Evolutionary conservation across 2,113 vertebrate genomes (phyloP).

Genomic region (Erpornis zantholeuca): DNA sequence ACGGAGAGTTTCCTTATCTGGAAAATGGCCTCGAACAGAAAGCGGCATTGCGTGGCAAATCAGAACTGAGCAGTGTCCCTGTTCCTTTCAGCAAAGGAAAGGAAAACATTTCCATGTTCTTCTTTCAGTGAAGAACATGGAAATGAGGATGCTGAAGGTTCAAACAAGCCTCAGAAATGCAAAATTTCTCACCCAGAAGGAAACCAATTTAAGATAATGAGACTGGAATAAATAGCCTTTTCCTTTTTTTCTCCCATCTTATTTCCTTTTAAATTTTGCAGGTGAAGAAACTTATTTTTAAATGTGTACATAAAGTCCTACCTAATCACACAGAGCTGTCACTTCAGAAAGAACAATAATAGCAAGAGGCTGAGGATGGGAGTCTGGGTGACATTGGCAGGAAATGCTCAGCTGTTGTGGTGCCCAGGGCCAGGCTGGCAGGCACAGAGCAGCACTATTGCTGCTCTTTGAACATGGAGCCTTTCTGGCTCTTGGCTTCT

Average conservation of each 20-base stretch:
- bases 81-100: neutral
- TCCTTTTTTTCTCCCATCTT: neutral
- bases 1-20: neutral
- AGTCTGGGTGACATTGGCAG: neutral
- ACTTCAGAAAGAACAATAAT: neutral
- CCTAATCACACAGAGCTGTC: neutral
- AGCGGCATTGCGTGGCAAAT: neutral
- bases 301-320: neutral
- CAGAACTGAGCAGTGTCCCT: neutral
- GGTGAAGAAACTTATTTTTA: neutral
- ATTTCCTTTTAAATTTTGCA: neutral
- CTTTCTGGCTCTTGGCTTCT: neutral
- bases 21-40: neutral
- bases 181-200: neutral
- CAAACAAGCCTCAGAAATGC: neutral
- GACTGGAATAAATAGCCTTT: neutral
- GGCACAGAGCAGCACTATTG: neutral
- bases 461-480: neutral
- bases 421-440: neutral
- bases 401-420: fast-evolving
- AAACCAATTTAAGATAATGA: neutral
- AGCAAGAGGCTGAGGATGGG: neutral
- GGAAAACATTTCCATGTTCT: too few species aligned
- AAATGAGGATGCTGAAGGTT: neutral
- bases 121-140: neutral